Base-by-base conservation (phyloP, 2,797 vertebrate species). In the Cossypha niveicapilla region DNA sequence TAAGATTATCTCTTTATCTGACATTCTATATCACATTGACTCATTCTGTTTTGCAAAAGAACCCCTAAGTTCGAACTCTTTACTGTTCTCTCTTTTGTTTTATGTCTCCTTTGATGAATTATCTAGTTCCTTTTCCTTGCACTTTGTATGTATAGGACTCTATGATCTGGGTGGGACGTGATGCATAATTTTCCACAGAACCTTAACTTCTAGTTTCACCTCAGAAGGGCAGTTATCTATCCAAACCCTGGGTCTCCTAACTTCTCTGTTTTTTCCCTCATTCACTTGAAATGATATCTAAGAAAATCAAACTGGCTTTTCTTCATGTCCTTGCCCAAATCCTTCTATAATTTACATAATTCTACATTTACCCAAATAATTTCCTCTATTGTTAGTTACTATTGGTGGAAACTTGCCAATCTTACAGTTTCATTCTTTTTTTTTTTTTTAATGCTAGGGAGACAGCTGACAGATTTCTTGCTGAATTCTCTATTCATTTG, bases 401-500 rank as follows among this genome's bases (percentile, higher is more conserved):
- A 62, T 41, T 68, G 34, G 47, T 90, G 68, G 61, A 92, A 88
- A 81, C 45, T 72, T 88, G 92, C 66, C 85, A 92, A 62, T 18
- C n/a, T 84, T 65, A 92, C 67, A 82, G 56, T 79, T 93, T 76
- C 30, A 67, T 73, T 92, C 88, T 32, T 66, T 70, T 39, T 82
- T 93, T 35, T 35, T 63, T 85, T 93, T 63, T 92, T 92, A 57
- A 63, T 71, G 53, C 37, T 61, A 53, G 22, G 37, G 63, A 90
- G 74, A 90, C 88, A 94, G 71, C 60, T 90, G 83, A 73, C 67
- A 88, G 73, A 86, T 90, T 87, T 95, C 62, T 85, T 89, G 71
- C 37, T 90, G 48, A 90, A 86, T 85, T 94, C 58, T 84, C 48
- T 66, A 50, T 73, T 93, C 27, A 76, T 88, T 90, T 0, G 0